Evolutionary conservation across 2,888 invertebrate species (phyloP).

Genomic region (Petrophora chlorosata): DNA sequence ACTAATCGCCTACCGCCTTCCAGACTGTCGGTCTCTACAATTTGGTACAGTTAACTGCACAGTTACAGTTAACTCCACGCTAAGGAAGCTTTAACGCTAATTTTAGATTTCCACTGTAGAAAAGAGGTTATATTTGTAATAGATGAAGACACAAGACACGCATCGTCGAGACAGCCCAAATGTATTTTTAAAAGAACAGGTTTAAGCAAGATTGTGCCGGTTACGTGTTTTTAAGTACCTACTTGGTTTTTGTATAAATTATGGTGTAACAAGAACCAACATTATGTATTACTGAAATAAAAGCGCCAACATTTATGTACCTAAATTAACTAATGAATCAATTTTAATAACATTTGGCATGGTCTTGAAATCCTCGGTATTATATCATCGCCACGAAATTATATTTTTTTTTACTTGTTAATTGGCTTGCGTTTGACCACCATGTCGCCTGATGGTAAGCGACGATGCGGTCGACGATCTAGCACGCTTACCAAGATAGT

Average conservation of each 20-base stretch:
- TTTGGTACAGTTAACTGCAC: neutral
- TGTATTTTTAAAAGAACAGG: neutral
- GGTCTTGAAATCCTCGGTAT: no score
- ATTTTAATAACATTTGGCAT: no score
- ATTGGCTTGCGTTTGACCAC: no score
- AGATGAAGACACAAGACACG: neutral
- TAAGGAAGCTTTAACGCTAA: neutral
- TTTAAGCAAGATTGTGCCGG: neutral
- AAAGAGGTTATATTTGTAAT: slow-evolving; percentile 1
- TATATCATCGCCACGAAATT: no score
- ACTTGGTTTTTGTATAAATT: neutral
- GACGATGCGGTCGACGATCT: no score
- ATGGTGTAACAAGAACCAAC: neutral
- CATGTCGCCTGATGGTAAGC: no score
- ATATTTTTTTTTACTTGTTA: no score
- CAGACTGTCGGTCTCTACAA: no score
- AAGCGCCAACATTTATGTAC: no score
- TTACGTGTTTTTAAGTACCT: neutral
- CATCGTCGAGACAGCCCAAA: neutral
- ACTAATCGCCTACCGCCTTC: no score
- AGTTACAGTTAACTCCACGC: neutral
- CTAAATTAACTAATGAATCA: neutral
- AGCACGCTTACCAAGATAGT: no score
- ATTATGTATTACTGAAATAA: neutral
- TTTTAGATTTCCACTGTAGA: neutral